Percentiles rank a stretch among this genome's conserved stretches.
These are phyloP conservation scores for Numenius arquata DNA, from an alignment of 2,113 vertebrate genomes.

Conservation along the genomic window DNA sequence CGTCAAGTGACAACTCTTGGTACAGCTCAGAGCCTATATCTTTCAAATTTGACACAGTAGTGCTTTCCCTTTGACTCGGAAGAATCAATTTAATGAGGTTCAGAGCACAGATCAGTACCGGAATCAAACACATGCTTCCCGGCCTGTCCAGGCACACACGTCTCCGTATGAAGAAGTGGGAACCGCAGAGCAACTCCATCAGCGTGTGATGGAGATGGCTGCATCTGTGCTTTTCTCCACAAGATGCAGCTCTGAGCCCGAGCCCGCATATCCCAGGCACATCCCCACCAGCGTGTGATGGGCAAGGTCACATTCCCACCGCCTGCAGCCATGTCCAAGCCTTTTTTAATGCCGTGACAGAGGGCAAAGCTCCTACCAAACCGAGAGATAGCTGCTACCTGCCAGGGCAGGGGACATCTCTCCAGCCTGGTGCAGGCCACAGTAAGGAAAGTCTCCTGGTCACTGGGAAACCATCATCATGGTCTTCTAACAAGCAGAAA, in stretches of 20 bases:
- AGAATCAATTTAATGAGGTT: slow-evolving; percentile 17
- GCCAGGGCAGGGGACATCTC: not conserved
- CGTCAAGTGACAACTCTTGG: not conserved
- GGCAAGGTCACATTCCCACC: not conserved
- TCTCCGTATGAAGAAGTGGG: not conserved
- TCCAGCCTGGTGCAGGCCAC: not conserved
- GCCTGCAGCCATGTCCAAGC: not conserved
- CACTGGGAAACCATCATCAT: not conserved
- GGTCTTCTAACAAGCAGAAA: not conserved
- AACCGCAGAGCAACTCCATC: not conserved
- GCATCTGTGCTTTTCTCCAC: fast-evolving
- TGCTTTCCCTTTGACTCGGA: not conserved
- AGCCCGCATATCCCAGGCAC: not conserved
- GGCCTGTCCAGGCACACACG: not conserved
- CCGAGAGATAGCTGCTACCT: not conserved
- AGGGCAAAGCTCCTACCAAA: not conserved
- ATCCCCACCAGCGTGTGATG: not conserved
- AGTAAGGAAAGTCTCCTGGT: not conserved
- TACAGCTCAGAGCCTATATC: not conserved
- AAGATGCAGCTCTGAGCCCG: not conserved
- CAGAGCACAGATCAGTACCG: not conserved
- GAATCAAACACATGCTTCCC: not conserved
- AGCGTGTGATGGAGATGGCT: not conserved
- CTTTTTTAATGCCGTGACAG: not conserved
- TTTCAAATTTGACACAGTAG: slow-evolving; percentile 1